A percentile compares a stretch with the other conserved stretches of the same genome.
Evolutionary conservation across 1,140 invertebrate genomes (phyloP).

Genomic region (Hydropsyche tenuis): DNA sequence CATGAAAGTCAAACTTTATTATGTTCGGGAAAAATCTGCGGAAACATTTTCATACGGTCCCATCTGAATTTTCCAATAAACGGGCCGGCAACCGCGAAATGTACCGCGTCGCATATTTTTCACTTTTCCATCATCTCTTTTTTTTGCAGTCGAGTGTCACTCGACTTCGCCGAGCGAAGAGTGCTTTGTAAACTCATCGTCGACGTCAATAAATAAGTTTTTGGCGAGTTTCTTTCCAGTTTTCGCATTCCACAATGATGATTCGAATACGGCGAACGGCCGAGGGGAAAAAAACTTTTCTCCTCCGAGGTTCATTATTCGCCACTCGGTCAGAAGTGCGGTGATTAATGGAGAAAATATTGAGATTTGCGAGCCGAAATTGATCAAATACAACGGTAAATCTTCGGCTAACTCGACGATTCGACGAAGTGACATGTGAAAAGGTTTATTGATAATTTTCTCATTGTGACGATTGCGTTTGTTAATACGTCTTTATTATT

Average conservation of each 20-base stretch:
- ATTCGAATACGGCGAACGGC: too few species aligned
- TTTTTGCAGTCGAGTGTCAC: slow-evolving; percentile 3
- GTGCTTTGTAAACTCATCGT: slow-evolving; percentile 23
- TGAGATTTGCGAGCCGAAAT: not conserved
- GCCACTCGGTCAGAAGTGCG: not conserved
- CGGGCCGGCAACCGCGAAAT: too few species aligned
- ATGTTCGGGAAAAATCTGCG: too few species aligned
- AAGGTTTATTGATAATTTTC: not conserved
- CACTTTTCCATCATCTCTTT: too few species aligned
- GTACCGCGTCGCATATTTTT: too few species aligned
- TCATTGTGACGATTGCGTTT: not conserved
- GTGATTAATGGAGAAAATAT: slow-evolving; percentile 4
- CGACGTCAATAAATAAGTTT: slow-evolving; percentile 12
- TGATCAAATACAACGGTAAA: not conserved
- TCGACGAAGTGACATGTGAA: not conserved
- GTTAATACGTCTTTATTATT: too few species aligned
- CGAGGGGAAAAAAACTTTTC: not conserved
- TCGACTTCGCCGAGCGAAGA: not conserved
- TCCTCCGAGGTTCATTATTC: not conserved
- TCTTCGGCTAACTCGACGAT: too few species aligned
- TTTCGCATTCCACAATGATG: too few species aligned
- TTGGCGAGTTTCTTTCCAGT: too few species aligned
- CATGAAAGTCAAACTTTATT: too few species aligned
- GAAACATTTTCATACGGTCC: too few species aligned
- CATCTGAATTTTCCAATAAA: too few species aligned